phyloP scores from a whole-genome alignment of 2,888 invertebrate genomes.

The Peribatodes rhomboidaria region DNA sequence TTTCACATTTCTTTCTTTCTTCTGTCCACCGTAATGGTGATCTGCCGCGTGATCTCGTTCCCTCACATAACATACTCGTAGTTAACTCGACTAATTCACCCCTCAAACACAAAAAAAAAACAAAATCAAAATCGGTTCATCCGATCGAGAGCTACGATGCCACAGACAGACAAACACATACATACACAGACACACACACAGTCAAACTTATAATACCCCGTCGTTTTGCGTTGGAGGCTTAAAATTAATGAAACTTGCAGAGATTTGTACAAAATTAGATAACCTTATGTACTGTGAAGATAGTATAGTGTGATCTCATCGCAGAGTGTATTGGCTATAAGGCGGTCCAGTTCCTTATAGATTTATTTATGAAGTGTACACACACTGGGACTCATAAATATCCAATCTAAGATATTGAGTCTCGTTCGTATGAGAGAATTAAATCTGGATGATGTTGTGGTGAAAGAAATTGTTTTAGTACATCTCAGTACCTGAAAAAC shows the following conservation, averaged over 20 bases:
- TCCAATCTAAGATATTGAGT: constrained; percentile 72
- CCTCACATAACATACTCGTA: too few relatives aligned
- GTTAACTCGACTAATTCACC: too few relatives aligned
- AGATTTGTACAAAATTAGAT: neutral
- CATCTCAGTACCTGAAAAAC: too few relatives aligned
- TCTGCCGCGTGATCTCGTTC: too few relatives aligned
- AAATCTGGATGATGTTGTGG: constrained; percentile 29
- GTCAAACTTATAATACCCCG: too few relatives aligned
- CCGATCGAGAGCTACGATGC: too few relatives aligned
- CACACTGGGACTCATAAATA: constrained; percentile 72
- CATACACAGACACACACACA: too few relatives aligned
- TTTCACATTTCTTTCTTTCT: too few relatives aligned
- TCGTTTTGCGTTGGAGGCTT: neutral
- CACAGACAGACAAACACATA: too few relatives aligned
- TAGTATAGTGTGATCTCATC: constrained; percentile 30
- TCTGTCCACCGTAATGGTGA: too few relatives aligned
- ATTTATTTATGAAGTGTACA: constrained; percentile 77
- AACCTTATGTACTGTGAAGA: constrained; percentile 8
- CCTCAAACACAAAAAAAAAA: too few relatives aligned
- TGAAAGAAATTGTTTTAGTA: constrained; percentile 12
- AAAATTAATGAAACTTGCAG: neutral
- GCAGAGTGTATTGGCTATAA: constrained; percentile 56
- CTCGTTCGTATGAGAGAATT: constrained; percentile 24
- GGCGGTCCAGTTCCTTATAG: constrained; percentile 54
- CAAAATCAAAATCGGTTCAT: too few relatives aligned